Evolutionary conservation across 1,140 invertebrate genomes (phyloP).

Genomic region (Pseudomyrmex pallidus): DNA sequence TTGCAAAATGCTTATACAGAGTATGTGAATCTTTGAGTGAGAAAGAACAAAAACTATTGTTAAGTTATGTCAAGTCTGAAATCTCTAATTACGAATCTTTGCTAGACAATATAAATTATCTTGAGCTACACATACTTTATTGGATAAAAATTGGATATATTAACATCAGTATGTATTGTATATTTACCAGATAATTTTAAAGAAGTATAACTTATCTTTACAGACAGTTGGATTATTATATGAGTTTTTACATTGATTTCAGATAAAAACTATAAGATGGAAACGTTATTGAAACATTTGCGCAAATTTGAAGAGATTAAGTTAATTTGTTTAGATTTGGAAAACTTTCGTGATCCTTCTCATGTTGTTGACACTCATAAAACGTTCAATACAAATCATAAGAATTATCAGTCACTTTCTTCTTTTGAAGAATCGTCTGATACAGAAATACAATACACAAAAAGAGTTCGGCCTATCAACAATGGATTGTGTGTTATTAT

Average conservation of each 20-base stretch:
- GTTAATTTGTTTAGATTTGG: conserved; percentile 56
- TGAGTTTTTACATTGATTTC: conserved; percentile 13
- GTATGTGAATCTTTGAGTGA: conserved; percentile 67
- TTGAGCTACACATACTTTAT: conserved; percentile 75
- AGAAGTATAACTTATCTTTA: neutral
- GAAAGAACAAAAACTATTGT: conserved; percentile 34
- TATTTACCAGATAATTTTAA: neutral
- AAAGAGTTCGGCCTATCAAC: conserved; percentile 45
- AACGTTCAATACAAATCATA: neutral
- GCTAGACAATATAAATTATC: conserved; percentile 51
- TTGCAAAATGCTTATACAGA: conserved; percentile 69
- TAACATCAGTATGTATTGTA: conserved; percentile 63
- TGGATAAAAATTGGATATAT: conserved; percentile 71
- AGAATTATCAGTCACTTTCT: conserved; percentile 6
- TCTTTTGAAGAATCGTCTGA: neutral
- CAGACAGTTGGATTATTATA: neutral
- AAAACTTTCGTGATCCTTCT: conserved; percentile 18
- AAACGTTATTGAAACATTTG: conserved; percentile 66
- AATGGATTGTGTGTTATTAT: conserved; percentile 73
- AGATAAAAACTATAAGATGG: conserved; percentile 50
- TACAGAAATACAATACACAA: neutral
- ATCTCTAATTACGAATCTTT: conserved; percentile 18
- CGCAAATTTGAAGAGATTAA: conserved; percentile 54
- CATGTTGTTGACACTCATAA: conserved; percentile 47
- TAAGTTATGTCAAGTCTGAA: conserved; percentile 62